Base-by-base conservation (phyloP, 2,888 invertebrate species). In the Prosopocoilus inquinatus region DNA sequence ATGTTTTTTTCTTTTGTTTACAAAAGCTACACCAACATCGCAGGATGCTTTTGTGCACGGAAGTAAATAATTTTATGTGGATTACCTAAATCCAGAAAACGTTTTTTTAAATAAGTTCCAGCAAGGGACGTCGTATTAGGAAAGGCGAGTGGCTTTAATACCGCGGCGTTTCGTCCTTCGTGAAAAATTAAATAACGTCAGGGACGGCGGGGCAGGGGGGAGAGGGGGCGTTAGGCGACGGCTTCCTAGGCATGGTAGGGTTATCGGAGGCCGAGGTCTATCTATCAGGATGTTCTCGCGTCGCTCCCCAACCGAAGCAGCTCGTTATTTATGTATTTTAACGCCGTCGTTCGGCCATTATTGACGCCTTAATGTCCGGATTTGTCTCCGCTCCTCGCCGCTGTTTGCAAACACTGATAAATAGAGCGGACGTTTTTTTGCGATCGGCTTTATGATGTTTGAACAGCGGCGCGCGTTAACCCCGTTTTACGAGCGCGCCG, bases 361-460 rank as follows among this genome's bases (percentile, higher is more conserved):
- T 75, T 73, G 74, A 75, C 73, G 75, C 76, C 75, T 74, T 75
- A 76, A 76, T 77, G 75, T 75, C 73, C 72, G 75, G 75, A 75
- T 75, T 77, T 76, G 74, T 75, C 73, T 72, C 73, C 70, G 73
- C 71, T 67, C 69, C 69, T 68, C 72, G 73, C 72, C 67, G 64
- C 71, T 75, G 75, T 76, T 76, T 76, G 75, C 75, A 76, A 76
- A 76, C 75, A 75, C 71, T 72, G 75, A 75, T 75, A 75, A 74
- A 75, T 75, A 72, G 72, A 67, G 67, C 65, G 61, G 62, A 64
- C 62, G 62, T 46, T 50, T 46, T n/a, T 50, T 45, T 50, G 47
- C 50, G 55, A 55, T 55, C 50, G 64, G 61, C 64, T 66, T 68
- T 69, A 69, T 68, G 67, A 66, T 70, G 70, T 72, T 70, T 70